A percentile compares a stretch with the other conserved stretches of the same genome.
Conservation (phyloP, 2,888 invertebrate genomes). For the Epinotia brunnichana region DNA sequence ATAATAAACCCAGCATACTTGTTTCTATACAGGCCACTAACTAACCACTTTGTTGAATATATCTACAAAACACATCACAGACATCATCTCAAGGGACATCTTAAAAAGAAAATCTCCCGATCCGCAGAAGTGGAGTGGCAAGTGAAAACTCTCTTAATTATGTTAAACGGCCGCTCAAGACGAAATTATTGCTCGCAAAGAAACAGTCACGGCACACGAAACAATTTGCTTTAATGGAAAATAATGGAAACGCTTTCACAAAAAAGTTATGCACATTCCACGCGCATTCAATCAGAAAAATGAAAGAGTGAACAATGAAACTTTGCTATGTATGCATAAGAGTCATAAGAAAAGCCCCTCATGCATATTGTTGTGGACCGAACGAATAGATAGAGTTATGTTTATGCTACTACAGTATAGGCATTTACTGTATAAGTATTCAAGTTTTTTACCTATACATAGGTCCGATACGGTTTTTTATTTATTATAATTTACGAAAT, state of each 20-base stretch:
- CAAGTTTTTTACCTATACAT: no score
- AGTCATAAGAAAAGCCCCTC: no score
- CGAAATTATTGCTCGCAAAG: conserved; percentile 27
- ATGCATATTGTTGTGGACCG: no score
- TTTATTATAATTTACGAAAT: no score
- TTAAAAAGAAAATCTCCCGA: conserved; percentile 14
- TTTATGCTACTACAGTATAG: no score
- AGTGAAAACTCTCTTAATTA: conserved; percentile 36
- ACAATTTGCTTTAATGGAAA: conserved; percentile 35
- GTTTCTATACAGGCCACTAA: no score
- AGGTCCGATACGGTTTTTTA: no score
- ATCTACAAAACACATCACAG: no score
- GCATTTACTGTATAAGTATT: no score
- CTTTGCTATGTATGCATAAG: neutral
- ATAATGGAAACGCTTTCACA: conserved; percentile 12
- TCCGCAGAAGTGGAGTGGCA: conserved; percentile 8
- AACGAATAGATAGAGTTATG: no score
- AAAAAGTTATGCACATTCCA: neutral
- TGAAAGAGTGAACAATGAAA: neutral
- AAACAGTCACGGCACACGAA: conserved; percentile 26
- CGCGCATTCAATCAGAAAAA: neutral
- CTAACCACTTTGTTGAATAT: no score
- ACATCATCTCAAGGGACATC: neutral
- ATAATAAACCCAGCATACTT: no score
- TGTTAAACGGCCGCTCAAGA: conserved; percentile 28